phyloP scores from a whole-genome alignment of 2,113 vertebrate species.

The Percopsis transmontana region DNA sequence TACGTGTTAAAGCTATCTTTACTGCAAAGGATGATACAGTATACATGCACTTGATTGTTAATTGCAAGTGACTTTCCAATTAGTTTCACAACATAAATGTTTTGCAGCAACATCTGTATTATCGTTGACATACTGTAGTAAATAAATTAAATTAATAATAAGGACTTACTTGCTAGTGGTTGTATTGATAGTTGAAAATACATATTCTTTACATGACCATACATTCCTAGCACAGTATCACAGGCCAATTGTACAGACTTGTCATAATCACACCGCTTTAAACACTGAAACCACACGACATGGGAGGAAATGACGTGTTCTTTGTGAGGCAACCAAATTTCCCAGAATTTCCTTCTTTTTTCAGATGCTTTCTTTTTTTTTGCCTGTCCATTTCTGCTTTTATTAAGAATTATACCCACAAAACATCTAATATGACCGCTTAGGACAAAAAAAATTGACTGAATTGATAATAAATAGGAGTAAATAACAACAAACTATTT shows the following conservation, averaged over 20 bases:
- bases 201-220: slow-evolving; percentile 77
- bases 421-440: too few species aligned
- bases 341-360: slow-evolving; percentile 75
- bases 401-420: background rate
- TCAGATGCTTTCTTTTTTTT: slow-evolving; percentile 37
- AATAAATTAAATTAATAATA: background rate
- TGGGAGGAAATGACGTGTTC: slow-evolving; percentile 77
- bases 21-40: background rate
- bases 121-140: background rate
- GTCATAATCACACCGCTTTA: slow-evolving; percentile 73
- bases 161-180: slow-evolving; percentile 71
- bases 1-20: background rate
- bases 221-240: slow-evolving; percentile 71
- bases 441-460: too few species aligned
- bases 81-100: slow-evolving; percentile 22
- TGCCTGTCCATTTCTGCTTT: slow-evolving; percentile 21
- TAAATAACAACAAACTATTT: background rate
- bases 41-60: background rate
- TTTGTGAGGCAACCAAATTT: slow-evolving; percentile 78
- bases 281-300: slow-evolving; percentile 78
- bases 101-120: background rate
- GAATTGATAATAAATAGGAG: background rate
- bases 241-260: slow-evolving; percentile 62
- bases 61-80: slow-evolving; percentile 20
- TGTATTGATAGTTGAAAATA: slow-evolving; percentile 61